Base-by-base conservation (phyloP, 2,113 vertebrate species). In the Manacus vitellinus region DNA sequence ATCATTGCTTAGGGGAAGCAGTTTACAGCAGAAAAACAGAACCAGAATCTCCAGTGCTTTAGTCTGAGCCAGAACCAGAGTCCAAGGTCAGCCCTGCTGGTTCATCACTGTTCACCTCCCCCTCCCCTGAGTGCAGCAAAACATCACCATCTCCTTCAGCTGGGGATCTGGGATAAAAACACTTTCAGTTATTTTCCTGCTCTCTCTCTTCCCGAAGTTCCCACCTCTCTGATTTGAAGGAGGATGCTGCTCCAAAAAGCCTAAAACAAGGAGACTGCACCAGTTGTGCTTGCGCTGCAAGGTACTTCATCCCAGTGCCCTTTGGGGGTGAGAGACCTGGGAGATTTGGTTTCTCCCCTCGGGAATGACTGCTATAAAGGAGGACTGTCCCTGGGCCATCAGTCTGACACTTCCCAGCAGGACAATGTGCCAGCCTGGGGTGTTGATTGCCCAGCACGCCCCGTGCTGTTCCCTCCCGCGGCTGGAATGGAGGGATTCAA, bases 401-500 rank as follows among this genome's bases (percentile, higher is more conserved):
- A 13, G 39, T 41, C 78, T 85, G 90, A 77, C 68, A 76, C 74
- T 68, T 85, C 83, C 28, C 49, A 73, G 59, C 33, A 59, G 25
- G 41, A 81, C 25, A 85, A 85, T 30, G 49, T 41, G 22, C 49
- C 23, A 49, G 49, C 49, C 24, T 49, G 49, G 87, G 92, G 46
- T 9, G 61, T 91, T 91, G 92, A 92, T 77, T 91, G 79, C 87
- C 59, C 74, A 31, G 68, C 54, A 92, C 88, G 85, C 55, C 58
- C 59, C 87, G 68, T 51, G 86, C 92, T 82, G 74, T 27, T 94
- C 74, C 44, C 82, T 81, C 1, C 41, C 33, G 56, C n/a, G 56
- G 43, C 59, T 68, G 59, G 21, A 54, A 81, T 49, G 74, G 68
- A 55, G 39, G 6, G 25, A 46, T 43, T 72, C 79, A 65, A 28